A percentile compares a stretch with the other conserved stretches of the same genome.
Conservation (phyloP, 2,888 invertebrate genomes). For the Allolobophora icterica region DNA sequence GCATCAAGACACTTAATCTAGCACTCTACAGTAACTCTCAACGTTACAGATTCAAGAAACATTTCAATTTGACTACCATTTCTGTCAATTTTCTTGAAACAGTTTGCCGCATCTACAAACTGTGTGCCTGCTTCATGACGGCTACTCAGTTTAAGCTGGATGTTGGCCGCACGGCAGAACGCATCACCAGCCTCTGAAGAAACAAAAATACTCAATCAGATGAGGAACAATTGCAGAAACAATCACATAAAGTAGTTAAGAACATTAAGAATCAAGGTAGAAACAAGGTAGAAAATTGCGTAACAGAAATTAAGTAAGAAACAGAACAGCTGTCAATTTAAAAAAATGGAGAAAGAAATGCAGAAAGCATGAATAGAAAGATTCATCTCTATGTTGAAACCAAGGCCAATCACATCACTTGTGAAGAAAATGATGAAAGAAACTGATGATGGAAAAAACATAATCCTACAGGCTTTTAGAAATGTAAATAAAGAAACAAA, state of each 20-base stretch:
- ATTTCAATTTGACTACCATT: slow-evolving; percentile 54
- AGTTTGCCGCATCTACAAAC: slow-evolving; percentile 95
- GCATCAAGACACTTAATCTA: no score
- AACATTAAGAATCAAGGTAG: background rate
- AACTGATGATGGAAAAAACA: background rate
- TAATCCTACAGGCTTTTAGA: background rate
- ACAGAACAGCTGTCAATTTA: background rate
- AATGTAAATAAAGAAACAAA: background rate
- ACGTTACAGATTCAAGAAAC: background rate
- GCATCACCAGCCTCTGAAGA: slow-evolving; percentile 83
- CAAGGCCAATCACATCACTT: background rate
- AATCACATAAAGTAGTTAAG: background rate
- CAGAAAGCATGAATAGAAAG: background rate
- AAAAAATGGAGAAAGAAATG: background rate
- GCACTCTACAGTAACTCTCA: no score
- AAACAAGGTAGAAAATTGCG: no score
- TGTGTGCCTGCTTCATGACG: slow-evolving; percentile 96
- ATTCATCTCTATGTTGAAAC: background rate
- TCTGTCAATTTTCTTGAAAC: slow-evolving; percentile 74
- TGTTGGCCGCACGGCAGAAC: slow-evolving; percentile 87
- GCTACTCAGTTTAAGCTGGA: slow-evolving; percentile 84
- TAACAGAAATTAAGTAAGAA: background rate
- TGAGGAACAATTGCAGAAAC: background rate
- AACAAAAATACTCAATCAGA: no score
- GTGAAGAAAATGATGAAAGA: background rate